Evolutionary conservation across 2,113 vertebrate species (phyloP), one percentile per base, ranked within the genome.

Genomic region (Caranx melampygus): DNA sequence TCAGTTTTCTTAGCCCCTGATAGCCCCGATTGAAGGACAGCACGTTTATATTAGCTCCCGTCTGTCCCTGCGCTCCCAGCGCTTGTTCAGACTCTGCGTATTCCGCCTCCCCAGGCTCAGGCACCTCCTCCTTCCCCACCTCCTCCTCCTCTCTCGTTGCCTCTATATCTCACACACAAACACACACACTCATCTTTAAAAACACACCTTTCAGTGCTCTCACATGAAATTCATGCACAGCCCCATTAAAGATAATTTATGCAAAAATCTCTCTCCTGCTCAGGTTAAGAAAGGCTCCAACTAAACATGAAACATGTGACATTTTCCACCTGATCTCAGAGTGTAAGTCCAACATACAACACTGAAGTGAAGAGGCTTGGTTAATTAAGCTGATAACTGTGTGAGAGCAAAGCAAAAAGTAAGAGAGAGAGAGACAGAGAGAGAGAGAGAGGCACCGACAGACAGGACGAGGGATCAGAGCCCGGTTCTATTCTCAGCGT

Each of bases 21-120:
- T 91, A 87, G 88, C 92, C 90, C 79, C 85, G 83, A 89, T 59
- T 67, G 84, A 88, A 89, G 88, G 89, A 81, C 84, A 87, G 75
- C 81, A 71, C 80, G 75, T 86, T 92, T 91, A 89, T 92, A 91
- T 84, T 51, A 79, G 91, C 92, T 92, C 88, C 92, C 54, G 91
- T 91, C 79, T 88, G 86, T 72, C 81, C 68, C 78, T 16, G 62
- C 58, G 64, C 79, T 80, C 33, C 67, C 49, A 83, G 63, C 83
- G 82, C 77, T 37, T 42, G 76, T 78, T 84, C 82, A 79, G 49
- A 65, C 64, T 65, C 61, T 72, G 78, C 59, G 42, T 68, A 66
- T 70, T 79, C 87, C 77, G 54, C 88, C 88, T 88, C 82, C 84
- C 62, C 49, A 16, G 6, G 7, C 69, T 65, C 67, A 37, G 60